Percentiles rank a stretch among this genome's conserved stretches.
Evolutionary conservation across 1,140 invertebrate species (phyloP).

Genomic region (Sycophila sp.): DNA sequence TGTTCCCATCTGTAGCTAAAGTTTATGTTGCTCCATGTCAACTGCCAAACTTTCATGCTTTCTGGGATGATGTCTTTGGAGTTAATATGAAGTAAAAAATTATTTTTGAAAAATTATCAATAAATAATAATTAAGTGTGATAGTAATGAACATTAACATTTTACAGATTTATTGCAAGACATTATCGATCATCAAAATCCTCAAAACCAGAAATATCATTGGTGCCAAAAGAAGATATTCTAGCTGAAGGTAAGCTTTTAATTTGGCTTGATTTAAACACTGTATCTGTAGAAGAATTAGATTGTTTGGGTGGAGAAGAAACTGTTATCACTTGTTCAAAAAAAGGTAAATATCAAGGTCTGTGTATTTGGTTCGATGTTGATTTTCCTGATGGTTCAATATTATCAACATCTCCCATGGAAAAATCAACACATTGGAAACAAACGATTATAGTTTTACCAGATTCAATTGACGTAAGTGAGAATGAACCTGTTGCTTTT

Average conservation of each 20-base stretch:
- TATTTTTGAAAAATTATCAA: conserved; percentile 49
- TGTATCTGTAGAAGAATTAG: conserved; percentile 74
- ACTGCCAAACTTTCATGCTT: conserved; percentile 75
- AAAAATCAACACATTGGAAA: conserved; percentile 93
- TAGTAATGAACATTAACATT: too few relatives aligned
- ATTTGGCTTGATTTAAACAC: conserved; percentile 80
- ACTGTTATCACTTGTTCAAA: conserved; percentile 63
- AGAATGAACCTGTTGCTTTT: conserved; percentile 74
- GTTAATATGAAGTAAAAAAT: conserved; percentile 92
- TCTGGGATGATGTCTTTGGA: conserved; percentile 95
- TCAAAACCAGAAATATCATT: conserved; percentile 56
- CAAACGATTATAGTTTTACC: conserved; percentile 91
- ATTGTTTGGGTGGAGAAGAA: conserved; percentile 78
- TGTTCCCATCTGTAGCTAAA: conserved; percentile 67
- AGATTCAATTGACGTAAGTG: conserved; percentile 71
- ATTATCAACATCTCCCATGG: conserved; percentile 80
- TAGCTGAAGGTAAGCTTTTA: conserved; percentile 73
- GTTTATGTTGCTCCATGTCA: conserved; percentile 71
- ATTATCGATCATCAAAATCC: conserved; percentile 50
- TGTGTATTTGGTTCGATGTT: conserved; percentile 90
- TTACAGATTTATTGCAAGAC: conserved; percentile 51
- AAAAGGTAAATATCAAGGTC: conserved; percentile 76
- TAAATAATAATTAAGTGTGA: too few relatives aligned
- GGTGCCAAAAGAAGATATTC: conserved; percentile 58
- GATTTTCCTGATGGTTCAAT: conserved; percentile 73